Evolutionary conservation across 1,140 invertebrate species (phyloP), one percentile per base, ranked within the genome.

Genomic region (Watersipora subatra): DNA sequence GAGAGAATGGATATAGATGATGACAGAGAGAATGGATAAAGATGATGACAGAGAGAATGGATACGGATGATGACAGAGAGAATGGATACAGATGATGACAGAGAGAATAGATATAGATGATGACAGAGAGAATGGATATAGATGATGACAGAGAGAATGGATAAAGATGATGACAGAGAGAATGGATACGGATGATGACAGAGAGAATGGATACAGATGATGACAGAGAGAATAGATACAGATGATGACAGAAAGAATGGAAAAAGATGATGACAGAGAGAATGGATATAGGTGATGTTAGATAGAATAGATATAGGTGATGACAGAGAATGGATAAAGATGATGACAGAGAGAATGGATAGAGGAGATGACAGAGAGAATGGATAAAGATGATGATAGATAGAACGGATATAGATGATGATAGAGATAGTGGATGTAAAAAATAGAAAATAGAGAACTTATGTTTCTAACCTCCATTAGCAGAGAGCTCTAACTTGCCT

Each of bases 401-500:
- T n/a, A n/a, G n/a, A n/a, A n/a, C n/a, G n/a, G n/a, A n/a, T n/a
- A n/a, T n/a, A n/a, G n/a, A n/a, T n/a, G n/a, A n/a, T n/a, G n/a
- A n/a, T n/a, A n/a, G n/a, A n/a, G n/a, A n/a, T n/a, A n/a, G n/a
- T n/a, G n/a, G n/a, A n/a, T n/a, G n/a, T n/a, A n/a, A n/a, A n/a
- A n/a, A n/a, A n/a, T n/a, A n/a, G n/a, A n/a, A n/a, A n/a, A n/a
- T n/a, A n/a, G n/a, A n/a, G n/a, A n/a, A n/a, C n/a, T n/a, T n/a
- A n/a, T n/a, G 34, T 12, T n/a, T 46, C 34, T 46, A 12, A 46
- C 34, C 34, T 46, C 34, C 34, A 46, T 7, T 46, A n/a, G 34
- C 7, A 46, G 34, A 7, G 7, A 46, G 34, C 7, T 46, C 86
- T n/a, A 88, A 73, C 2, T 81, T 78, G 69, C 87, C 85, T 1